phyloP scores from a whole-genome alignment of 2,113 vertebrate species.

The Ochotona princeps region DNA sequence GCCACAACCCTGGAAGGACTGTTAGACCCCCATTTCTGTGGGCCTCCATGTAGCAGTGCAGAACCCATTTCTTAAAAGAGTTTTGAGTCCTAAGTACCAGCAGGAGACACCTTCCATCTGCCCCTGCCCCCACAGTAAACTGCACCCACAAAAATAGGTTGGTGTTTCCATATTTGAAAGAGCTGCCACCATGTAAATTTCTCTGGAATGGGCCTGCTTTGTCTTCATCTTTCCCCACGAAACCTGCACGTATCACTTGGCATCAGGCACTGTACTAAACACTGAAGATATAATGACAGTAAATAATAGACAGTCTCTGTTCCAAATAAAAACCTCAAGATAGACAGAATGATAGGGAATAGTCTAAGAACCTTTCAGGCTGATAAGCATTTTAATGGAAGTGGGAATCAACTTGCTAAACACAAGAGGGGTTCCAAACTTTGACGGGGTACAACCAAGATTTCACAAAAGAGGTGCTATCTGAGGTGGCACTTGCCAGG shows the following conservation, averaged over 20 bases:
- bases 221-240: background rate
- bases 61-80: constrained; percentile 40
- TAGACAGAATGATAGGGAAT: background rate
- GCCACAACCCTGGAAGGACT: background rate
- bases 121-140: constrained; percentile 28
- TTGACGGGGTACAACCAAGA: background rate
- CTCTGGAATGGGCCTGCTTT: background rate
- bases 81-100: background rate
- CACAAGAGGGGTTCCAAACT: background rate
- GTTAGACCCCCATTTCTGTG: background rate
- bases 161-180: background rate
- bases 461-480: background rate
- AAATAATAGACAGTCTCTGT: accelerated
- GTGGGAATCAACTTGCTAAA: background rate
- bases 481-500: background rate
- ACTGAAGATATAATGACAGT: background rate
- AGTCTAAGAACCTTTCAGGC: background rate
- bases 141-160: background rate
- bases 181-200: background rate
- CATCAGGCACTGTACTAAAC: background rate
- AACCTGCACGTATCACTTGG: background rate
- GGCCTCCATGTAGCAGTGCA: background rate
- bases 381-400: background rate
- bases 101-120: background rate
- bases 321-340: background rate